These are phyloP conservation scores for Callocephalon fimbriatum DNA, from an alignment of 2,113 vertebrate genomes.

Conservation along the genomic window DNA sequence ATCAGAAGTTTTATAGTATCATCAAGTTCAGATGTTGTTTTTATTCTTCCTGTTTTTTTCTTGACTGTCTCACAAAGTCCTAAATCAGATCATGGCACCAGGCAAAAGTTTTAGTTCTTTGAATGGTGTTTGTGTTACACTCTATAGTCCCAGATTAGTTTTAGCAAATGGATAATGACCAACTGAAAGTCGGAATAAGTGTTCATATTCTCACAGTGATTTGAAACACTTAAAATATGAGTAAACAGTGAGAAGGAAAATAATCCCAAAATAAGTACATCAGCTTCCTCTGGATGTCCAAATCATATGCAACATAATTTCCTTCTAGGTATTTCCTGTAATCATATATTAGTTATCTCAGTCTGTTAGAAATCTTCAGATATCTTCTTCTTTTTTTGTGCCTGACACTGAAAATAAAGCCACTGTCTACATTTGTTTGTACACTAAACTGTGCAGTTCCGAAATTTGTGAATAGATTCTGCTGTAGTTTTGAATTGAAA, in stretches of 20 bases:
- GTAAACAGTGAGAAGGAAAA: not conserved
- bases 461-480: not conserved
- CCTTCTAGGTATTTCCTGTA: not conserved
- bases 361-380: not conserved
- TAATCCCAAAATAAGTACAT: not conserved
- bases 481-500: not conserved
- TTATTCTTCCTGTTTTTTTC: not conserved
- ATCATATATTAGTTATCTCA: not conserved
- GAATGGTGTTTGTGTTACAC: not conserved
- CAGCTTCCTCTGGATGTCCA: not conserved
- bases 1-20: not conserved
- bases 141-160: not conserved
- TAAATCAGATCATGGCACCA: not conserved
- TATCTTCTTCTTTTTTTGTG: not conserved
- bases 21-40: not conserved
- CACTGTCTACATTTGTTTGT: not conserved
- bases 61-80: not conserved
- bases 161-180: not conserved
- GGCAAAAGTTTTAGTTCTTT: not conserved
- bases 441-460: not conserved
- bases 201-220: not conserved
- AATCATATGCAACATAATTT: not conserved
- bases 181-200: not conserved
- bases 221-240: not conserved
- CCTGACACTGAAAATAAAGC: not conserved